These are phyloP conservation scores for Bergia sp. DNA, from an alignment of 92 coral and sea anemone genomes.

Conservation along the genomic window DNA sequence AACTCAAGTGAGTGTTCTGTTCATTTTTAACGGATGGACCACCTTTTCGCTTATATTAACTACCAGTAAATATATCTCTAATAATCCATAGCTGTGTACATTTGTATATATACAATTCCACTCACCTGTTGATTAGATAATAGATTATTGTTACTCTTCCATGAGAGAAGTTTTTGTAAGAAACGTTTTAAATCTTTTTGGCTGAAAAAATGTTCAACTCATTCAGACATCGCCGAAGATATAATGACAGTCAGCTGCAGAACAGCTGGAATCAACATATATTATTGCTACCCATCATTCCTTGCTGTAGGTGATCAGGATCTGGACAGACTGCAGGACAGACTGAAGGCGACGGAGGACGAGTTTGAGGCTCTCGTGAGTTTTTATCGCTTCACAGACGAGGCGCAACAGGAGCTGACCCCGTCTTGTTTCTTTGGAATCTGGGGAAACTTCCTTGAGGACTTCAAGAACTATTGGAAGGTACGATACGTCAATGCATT, in stretches of 20 bases:
- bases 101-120: too few relatives aligned
- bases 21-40: background rate
- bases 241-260: background rate
- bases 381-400: slow-evolving; percentile 79
- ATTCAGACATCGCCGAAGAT: background rate
- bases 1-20: slow-evolving; percentile 60
- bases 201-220: background rate
- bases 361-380: slow-evolving; percentile 75
- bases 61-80: too few relatives aligned
- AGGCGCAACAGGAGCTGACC: slow-evolving; percentile 76
- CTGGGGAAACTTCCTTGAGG: slow-evolving; percentile 94
- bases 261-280: background rate
- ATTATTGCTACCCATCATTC: background rate
- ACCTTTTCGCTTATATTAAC: background rate
- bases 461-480: slow-evolving; percentile 93
- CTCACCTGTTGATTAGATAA: too few relatives aligned
- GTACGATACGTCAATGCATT: slow-evolving; percentile 34
- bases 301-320: slow-evolving; percentile 68
- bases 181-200: background rate
- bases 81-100: too few relatives aligned
- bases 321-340: slow-evolving; percentile 65
- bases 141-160: too few relatives aligned
- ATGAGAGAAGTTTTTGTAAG: too few relatives aligned
- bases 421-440: slow-evolving; percentile 91
- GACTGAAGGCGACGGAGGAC: slow-evolving; percentile 75